Percentiles rank a stretch among this genome's conserved stretches.
phyloP scores from a whole-genome alignment of 2,888 invertebrate genomes.

The Perdita meconis region DNA sequence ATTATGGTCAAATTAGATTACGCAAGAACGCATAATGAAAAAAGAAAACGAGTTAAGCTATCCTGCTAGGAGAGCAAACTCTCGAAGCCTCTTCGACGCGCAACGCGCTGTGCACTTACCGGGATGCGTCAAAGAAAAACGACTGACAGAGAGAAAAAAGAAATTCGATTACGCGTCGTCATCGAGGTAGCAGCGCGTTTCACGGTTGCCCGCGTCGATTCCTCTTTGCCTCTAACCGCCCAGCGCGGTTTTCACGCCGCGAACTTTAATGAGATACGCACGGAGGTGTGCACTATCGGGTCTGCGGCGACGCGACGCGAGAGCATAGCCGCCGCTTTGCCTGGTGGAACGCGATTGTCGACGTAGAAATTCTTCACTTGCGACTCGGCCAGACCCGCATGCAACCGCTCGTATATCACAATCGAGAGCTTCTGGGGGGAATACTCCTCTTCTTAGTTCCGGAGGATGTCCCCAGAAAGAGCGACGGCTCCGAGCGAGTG shows the following conservation, averaged over 20 bases:
- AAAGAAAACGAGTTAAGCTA: too few species aligned
- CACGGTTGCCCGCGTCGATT: slow-evolving; percentile 40
- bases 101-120: too few species aligned
- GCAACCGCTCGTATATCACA: not conserved
- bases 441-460: not conserved
- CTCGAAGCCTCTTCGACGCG: too few species aligned
- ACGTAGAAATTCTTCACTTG: slow-evolving; percentile 34
- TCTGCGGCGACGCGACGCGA: not conserved
- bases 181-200: slow-evolving; percentile 39
- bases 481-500: too few species aligned
- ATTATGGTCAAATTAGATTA: too few species aligned
- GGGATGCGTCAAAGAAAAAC: not conserved
- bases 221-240: slow-evolving; percentile 11
- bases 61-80: too few species aligned
- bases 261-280: slow-evolving; percentile 52
- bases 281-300: slow-evolving; percentile 46
- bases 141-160: not conserved
- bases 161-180: slow-evolving; percentile 43
- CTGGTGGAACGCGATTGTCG: slow-evolving; percentile 31
- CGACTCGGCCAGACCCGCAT: slow-evolving; percentile 23
- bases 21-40: too few species aligned
- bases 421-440: not conserved
- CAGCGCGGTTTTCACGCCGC: slow-evolving; percentile 18
- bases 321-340: slow-evolving; percentile 20
- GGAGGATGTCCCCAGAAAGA: not conserved